Evolutionary conservation across 2,113 vertebrate genomes (phyloP).

Genomic region (Agapornis roseicollis): DNA sequence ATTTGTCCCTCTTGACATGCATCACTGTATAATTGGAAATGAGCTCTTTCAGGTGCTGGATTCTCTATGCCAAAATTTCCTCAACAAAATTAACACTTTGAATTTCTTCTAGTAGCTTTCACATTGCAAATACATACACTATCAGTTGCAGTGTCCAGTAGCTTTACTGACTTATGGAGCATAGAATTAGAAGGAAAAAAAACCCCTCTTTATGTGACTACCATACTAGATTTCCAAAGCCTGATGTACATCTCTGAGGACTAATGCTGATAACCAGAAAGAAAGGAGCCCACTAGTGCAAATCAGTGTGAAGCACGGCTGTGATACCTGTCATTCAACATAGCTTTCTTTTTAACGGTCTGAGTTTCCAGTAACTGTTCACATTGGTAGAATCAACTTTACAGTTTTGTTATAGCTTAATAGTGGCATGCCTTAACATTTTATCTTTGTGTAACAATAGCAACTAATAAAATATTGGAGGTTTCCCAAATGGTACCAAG

Average conservation of each 20-base stretch:
- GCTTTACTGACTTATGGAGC: not conserved
- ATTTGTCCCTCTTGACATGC: not conserved
- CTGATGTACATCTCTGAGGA: not conserved
- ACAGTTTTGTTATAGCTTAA: constrained; percentile 38
- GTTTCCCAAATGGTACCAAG: constrained; percentile 49
- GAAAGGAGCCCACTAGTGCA: not conserved
- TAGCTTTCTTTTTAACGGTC: not conserved
- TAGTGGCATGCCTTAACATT: constrained; percentile 51
- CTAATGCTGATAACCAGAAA: not conserved
- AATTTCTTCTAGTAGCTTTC: constrained; percentile 12
- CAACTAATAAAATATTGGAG: constrained; percentile 30
- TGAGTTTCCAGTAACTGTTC: constrained; percentile 22
- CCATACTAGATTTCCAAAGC: not conserved
- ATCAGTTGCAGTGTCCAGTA: not conserved
- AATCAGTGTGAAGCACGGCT: not conserved
- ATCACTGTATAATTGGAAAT: constrained; percentile 23
- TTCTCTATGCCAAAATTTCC: not conserved
- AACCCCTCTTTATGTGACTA: fast-evolving
- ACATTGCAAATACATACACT: not conserved
- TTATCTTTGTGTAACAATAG: constrained; percentile 60
- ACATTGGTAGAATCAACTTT: not conserved
- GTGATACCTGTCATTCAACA: not conserved
- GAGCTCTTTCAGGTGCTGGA: constrained; percentile 1
- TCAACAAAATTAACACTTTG: constrained; percentile 19
- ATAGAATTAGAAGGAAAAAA: not conserved